These are phyloP conservation scores for Rhizoglyphus robini DNA, from an alignment of 1,140 invertebrate genomes.

Conservation along the genomic window DNA sequence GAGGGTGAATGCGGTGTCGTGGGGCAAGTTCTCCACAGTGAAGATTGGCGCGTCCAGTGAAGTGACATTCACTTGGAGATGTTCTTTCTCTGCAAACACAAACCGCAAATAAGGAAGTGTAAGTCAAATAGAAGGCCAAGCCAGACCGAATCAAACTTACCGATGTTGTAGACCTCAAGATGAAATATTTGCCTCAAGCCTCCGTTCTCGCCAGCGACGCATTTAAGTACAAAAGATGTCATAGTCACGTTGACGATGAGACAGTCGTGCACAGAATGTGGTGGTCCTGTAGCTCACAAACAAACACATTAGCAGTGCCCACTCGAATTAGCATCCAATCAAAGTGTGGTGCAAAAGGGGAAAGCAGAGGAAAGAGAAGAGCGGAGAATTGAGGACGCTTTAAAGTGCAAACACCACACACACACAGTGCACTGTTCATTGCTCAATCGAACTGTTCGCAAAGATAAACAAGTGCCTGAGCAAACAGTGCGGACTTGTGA, in stretches of 20 bases:
- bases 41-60: conserved; percentile 28
- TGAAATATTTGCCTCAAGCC: conserved; percentile 66
- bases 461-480: too few relatives aligned
- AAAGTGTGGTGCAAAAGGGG: not conserved
- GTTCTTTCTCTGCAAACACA: conserved; percentile 16
- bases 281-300: conserved; percentile 8
- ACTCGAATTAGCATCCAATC: too few relatives aligned
- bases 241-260: conserved; percentile 13
- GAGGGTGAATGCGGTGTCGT: conserved; percentile 26
- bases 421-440: too few relatives aligned
- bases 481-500: too few relatives aligned
- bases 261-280: conserved; percentile 18
- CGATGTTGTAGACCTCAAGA: conserved; percentile 54
- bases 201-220: conserved; percentile 59
- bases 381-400: too few relatives aligned
- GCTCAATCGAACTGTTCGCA: too few relatives aligned
- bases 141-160: not conserved
- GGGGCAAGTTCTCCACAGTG: conserved; percentile 23
- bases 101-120: not conserved
- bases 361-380: not conserved
- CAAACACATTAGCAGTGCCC: too few relatives aligned
- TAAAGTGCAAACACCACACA: too few relatives aligned
- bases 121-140: not conserved
- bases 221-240: conserved; percentile 30
- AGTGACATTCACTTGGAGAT: conserved; percentile 23